A percentile compares a stretch with the other conserved stretches of the same genome.
phyloP scores from a whole-genome alignment of 2,888 invertebrate species.

The Galeruca laticollis region DNA sequence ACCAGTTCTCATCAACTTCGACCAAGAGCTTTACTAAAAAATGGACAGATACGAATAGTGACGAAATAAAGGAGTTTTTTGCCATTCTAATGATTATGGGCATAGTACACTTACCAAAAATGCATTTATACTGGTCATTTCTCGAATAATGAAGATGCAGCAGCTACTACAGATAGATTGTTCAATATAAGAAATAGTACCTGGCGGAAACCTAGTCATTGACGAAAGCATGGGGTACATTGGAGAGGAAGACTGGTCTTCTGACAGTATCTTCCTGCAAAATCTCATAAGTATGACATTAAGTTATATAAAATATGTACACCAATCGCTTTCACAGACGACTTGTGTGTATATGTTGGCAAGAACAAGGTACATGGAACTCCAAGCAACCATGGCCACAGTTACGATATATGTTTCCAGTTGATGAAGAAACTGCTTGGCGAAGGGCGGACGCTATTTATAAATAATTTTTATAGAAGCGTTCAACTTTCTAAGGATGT shows the following conservation, averaged over 20 bases:
- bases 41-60: too few relatives aligned
- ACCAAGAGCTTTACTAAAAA: too few relatives aligned
- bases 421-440: slow-evolving; percentile 21
- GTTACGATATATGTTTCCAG: slow-evolving; percentile 20
- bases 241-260: slow-evolving; percentile 27
- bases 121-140: slow-evolving; percentile 36
- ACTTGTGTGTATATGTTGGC: slow-evolving; percentile 29
- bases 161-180: too few relatives aligned
- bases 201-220: slow-evolving; percentile 24
- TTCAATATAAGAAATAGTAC: too few relatives aligned
- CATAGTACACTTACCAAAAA: slow-evolving; percentile 27
- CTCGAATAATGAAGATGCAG: slow-evolving; percentile 29
- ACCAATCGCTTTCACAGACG: slow-evolving; percentile 30
- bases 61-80: too few relatives aligned
- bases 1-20: too few relatives aligned
- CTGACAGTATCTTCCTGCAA: slow-evolving; percentile 28
- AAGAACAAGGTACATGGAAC: slow-evolving; percentile 23
- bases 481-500: slow-evolving; percentile 33
- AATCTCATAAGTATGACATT: slow-evolving; percentile 30
- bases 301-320: slow-evolving; percentile 32
- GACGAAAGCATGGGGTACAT: too few relatives aligned
- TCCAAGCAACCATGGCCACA: slow-evolving; percentile 18
- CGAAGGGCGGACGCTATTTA: slow-evolving; percentile 32
- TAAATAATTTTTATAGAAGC: slow-evolving; percentile 37
- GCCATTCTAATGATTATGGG: slow-evolving; percentile 25